These are phyloP conservation scores for Drosophila mayri DNA, from an alignment of 1,140 invertebrate genomes.

Conservation along the genomic window DNA sequence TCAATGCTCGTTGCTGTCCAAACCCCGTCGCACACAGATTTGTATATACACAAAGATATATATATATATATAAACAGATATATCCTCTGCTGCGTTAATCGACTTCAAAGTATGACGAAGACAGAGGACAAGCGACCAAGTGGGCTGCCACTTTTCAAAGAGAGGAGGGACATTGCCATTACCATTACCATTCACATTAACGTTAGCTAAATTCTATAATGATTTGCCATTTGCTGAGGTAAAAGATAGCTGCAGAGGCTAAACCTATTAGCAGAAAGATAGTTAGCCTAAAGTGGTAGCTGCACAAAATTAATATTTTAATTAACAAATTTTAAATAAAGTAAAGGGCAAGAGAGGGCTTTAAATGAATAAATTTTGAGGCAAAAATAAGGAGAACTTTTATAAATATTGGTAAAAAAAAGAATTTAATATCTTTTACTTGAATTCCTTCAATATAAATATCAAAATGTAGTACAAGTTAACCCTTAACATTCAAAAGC, in stretches of 20 bases:
- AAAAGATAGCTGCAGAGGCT: neutral
- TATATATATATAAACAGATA: neutral
- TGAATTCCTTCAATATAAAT: neutral
- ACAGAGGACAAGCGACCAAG: conserved; percentile 34
- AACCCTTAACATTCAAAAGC: conserved; percentile 3
- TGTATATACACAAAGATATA: neutral
- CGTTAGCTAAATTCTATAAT: conserved; percentile 57
- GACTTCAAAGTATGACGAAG: conserved; percentile 61
- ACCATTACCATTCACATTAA: conserved; percentile 41
- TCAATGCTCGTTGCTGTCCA: conserved; percentile 57
- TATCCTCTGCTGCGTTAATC: conserved; percentile 42
- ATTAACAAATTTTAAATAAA: neutral
- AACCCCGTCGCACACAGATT: conserved; percentile 13
- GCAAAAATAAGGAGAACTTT: neutral
- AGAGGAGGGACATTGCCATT: conserved; percentile 37
- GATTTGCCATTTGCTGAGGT: conserved; percentile 8
- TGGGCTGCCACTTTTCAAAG: conserved; percentile 30
- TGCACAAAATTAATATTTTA: neutral
- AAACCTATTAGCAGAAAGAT: neutral
- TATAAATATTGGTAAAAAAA: neutral
- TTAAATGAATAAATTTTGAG: neutral
- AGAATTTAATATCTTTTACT: neutral
- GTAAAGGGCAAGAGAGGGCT: neutral
- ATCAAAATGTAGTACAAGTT: neutral
- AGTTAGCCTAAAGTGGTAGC: neutral